Conservation (phyloP, 2,888 invertebrate species). For the Anticlea derivata region DNA sequence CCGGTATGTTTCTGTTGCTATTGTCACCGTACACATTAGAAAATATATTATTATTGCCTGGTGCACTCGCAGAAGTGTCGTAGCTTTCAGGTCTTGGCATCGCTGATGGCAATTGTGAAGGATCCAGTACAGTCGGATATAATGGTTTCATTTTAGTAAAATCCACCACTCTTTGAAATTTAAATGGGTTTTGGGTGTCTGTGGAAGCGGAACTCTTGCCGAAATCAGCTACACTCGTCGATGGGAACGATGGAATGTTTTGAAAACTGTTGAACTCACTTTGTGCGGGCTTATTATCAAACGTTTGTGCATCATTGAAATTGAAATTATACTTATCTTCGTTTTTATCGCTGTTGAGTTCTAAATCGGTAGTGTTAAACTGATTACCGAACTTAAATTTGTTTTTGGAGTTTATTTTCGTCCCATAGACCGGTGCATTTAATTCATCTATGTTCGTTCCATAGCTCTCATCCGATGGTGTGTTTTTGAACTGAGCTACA, state of each 20-base stretch:
- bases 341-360: slow-evolving; percentile 48
- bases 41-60: slow-evolving; percentile 42
- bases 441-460: slow-evolving; percentile 46
- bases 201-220: slow-evolving; percentile 44
- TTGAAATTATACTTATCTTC: slow-evolving; percentile 47
- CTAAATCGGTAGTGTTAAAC: slow-evolving; percentile 56
- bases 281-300: slow-evolving; percentile 49
- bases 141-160: slow-evolving; percentile 65
- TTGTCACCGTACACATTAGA: slow-evolving; percentile 45
- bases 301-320: slow-evolving; percentile 42
- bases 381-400: slow-evolving; percentile 49
- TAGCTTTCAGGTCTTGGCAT: slow-evolving; percentile 46
- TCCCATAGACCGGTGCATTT: slow-evolving; percentile 65
- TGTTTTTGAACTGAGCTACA: slow-evolving; percentile 49
- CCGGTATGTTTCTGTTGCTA: slow-evolving; percentile 44
- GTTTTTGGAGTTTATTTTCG: slow-evolving; percentile 62
- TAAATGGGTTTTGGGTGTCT: slow-evolving; percentile 45
- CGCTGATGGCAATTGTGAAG: slow-evolving; percentile 53
- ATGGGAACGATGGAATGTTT: slow-evolving; percentile 49
- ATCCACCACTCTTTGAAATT: slow-evolving; percentile 69
- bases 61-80: slow-evolving; percentile 41
- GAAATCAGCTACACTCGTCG: slow-evolving; percentile 47
- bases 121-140: slow-evolving; percentile 57
- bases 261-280: slow-evolving; percentile 51
- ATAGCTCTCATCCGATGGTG: slow-evolving; percentile 44